Percentiles rank a stretch among this genome's conserved stretches.
These are phyloP conservation scores for Caerostris extrusa DNA, from an alignment of 1,140 invertebrate genomes.

Conservation along the genomic window DNA sequence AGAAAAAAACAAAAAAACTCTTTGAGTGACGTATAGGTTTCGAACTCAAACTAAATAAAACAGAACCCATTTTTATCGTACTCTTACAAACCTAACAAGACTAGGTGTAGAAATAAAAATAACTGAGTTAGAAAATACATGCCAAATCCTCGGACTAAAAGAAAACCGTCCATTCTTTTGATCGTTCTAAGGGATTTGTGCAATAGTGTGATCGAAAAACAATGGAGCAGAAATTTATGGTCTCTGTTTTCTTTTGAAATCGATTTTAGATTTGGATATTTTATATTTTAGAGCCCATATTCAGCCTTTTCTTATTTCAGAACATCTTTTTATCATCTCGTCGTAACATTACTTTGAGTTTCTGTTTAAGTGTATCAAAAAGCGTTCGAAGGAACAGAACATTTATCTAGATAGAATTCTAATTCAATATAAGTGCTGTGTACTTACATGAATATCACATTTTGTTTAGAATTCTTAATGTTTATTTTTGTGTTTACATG, in stretches of 20 bases:
- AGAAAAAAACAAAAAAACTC: not conserved
- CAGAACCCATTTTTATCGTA: not conserved
- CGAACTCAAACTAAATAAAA: not conserved
- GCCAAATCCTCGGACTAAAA: not conserved
- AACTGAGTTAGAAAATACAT: not conserved
- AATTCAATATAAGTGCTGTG: no score
- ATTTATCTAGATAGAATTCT: no score
- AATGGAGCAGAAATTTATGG: slow-evolving; percentile 49
- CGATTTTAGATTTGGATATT: slow-evolving; percentile 61
- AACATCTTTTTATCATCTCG: not conserved
- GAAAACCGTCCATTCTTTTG: not conserved
- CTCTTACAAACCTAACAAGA: slow-evolving; percentile 9
- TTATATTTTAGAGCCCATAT: slow-evolving; percentile 31
- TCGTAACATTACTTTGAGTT: no score
- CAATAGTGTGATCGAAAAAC: slow-evolving; percentile 34
- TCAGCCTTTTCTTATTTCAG: not conserved
- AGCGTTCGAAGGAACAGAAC: no score
- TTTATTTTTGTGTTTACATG: no score
- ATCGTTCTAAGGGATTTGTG: slow-evolving; percentile 35
- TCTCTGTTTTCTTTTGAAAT: slow-evolving; percentile 15
- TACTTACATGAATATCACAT: no score
- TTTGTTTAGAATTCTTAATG: no score
- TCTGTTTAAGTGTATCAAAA: no score
- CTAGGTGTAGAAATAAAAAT: not conserved
- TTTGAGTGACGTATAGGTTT: not conserved